These are phyloP conservation scores for Caenorhabditis sp. DNA, from an alignment of 2,888 invertebrate genomes.

Conservation along the genomic window DNA sequence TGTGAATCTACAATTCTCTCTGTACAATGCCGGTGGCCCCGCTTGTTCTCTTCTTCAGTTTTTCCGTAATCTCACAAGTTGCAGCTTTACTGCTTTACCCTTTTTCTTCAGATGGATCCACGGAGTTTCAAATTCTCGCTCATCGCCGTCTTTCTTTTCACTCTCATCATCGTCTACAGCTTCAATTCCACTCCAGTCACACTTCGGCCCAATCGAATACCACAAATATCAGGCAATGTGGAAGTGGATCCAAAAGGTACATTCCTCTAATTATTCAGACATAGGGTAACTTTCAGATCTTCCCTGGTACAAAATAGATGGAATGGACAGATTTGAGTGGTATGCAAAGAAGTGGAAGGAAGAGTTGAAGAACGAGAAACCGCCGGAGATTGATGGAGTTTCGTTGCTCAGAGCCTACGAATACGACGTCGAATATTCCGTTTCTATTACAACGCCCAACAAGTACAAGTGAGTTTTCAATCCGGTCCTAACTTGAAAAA, in stretches of 20 bases:
- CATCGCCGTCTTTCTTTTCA: slow-evolving; percentile 27
- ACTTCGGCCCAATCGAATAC: not conserved
- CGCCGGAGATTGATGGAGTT: slow-evolving; percentile 19
- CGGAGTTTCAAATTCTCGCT: slow-evolving; percentile 28
- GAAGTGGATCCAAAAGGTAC: slow-evolving; percentile 22
- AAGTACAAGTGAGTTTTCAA: slow-evolving; percentile 23
- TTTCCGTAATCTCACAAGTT: too few relatives aligned
- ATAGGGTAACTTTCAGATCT: not conserved
- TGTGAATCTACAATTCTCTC: too few relatives aligned
- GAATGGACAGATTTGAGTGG: slow-evolving; percentile 47
- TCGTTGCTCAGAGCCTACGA: slow-evolving; percentile 44
- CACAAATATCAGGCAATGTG: not conserved
- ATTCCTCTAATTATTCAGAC: too few relatives aligned
- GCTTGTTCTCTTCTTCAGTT: too few relatives aligned
- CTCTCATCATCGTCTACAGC: slow-evolving; percentile 42
- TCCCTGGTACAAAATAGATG: slow-evolving; percentile 38
- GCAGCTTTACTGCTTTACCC: too few relatives aligned
- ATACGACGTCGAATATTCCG: slow-evolving; percentile 35
- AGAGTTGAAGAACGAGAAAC: slow-evolving; percentile 33
- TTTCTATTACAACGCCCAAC: slow-evolving; percentile 30
- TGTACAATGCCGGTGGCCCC: too few relatives aligned
- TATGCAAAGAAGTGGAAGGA: slow-evolving; percentile 29
- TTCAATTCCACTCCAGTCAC: slow-evolving; percentile 24
- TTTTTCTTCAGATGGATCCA: slow-evolving; percentile 33
- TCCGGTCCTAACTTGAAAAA: too few relatives aligned